Conservation (phyloP, 2,888 invertebrate species). For the Rhopalosiphum nymphaeae region DNA sequence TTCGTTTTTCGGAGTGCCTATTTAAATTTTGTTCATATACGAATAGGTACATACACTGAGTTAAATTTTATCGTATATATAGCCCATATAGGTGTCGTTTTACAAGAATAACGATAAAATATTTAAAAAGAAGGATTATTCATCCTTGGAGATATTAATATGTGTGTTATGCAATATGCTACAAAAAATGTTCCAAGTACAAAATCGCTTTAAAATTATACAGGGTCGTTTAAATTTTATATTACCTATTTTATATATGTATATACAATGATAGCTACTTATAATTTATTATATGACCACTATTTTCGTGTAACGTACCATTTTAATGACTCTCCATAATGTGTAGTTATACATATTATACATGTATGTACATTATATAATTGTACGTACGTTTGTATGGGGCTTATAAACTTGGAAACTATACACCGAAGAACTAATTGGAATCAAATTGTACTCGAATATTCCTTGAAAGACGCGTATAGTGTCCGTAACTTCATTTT, state of each 20-base stretch:
- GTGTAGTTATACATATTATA: not conserved
- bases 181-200: not conserved
- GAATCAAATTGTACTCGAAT: not conserved
- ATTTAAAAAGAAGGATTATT: not conserved
- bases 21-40: not conserved
- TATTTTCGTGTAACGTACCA: not conserved
- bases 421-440: not conserved
- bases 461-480: not conserved
- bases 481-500: not conserved
- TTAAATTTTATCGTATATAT: not conserved
- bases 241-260: not conserved
- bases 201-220: not conserved
- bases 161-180: not conserved
- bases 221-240: not conserved
- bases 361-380: not conserved
- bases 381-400: not conserved
- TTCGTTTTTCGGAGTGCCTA: not conserved
- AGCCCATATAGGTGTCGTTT: not conserved
- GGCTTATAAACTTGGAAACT: not conserved
- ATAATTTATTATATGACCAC: not conserved
- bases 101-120: not conserved
- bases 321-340: not conserved
- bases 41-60: too few species aligned
- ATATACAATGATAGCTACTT: not conserved
- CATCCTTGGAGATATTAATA: not conserved